phyloP scores from a whole-genome alignment of 1,140 invertebrate species.

The Tetramorium parvispinum region DNA sequence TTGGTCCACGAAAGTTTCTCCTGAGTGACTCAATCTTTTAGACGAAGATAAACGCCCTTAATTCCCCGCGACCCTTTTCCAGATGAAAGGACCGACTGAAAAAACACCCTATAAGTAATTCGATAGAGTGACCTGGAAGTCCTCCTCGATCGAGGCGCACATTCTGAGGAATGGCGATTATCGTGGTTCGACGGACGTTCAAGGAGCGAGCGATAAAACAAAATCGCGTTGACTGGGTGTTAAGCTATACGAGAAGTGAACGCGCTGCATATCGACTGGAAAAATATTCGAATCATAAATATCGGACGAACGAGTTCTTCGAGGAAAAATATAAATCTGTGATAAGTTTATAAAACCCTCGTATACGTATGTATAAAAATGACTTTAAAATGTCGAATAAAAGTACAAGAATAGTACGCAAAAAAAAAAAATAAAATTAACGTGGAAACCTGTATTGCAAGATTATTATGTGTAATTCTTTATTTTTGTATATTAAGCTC shows the following conservation, averaged over 20 bases:
- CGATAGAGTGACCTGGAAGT: constrained; percentile 18
- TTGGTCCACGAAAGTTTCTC: constrained; percentile 22
- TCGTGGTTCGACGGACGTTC: constrained; percentile 32
- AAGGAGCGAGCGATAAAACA: constrained; percentile 50
- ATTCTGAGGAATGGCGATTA: constrained; percentile 56
- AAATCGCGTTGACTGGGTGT: constrained; percentile 19
- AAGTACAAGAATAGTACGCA: background rate
- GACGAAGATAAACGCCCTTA: constrained; percentile 50
- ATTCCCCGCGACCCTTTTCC: constrained; percentile 60
- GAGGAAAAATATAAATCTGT: constrained; percentile 6
- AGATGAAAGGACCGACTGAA: constrained; percentile 32
- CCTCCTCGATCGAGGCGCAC: background rate
- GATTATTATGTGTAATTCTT: background rate
- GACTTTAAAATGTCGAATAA: background rate
- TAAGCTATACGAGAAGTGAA: constrained; percentile 30
- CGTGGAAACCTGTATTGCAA: background rate
- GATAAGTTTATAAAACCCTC: background rate
- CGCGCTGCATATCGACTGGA: constrained; percentile 33
- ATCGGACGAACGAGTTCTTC: background rate
- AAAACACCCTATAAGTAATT: constrained; percentile 51
- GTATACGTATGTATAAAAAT: background rate
- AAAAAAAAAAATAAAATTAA: background rate
- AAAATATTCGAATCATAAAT: constrained; percentile 52
- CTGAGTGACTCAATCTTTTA: constrained; percentile 34
- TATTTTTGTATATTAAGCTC: background rate